Evolutionary conservation across 2,113 vertebrate species (phyloP).

Genomic region (Clinocottus analis): DNA sequence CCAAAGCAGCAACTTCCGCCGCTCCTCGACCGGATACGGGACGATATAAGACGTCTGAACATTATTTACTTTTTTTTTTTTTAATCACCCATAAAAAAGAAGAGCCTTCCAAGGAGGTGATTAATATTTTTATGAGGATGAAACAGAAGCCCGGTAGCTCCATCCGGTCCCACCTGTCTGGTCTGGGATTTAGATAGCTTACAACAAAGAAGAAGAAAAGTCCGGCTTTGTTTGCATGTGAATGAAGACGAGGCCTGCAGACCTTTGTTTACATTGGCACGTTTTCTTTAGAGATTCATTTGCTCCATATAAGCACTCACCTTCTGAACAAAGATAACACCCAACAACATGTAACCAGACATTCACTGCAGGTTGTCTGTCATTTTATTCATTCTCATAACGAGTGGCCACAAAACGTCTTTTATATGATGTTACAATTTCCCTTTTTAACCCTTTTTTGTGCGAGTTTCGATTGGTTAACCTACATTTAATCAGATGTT

Average conservation of each 20-base stretch:
- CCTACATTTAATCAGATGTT: no score
- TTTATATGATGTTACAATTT: neutral
- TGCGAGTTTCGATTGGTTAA: no score
- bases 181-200: neutral
- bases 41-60: neutral
- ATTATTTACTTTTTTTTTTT: neutral
- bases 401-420: no score
- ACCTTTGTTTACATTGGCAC: constrained; percentile 33
- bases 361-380: no score
- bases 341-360: neutral
- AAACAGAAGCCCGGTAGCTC: neutral
- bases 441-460: neutral
- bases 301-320: constrained; percentile 16
- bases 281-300: constrained; percentile 20
- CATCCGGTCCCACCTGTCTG: constrained; percentile 14
- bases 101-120: neutral
- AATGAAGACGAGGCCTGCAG: constrained; percentile 12
- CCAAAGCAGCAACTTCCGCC: constrained; percentile 4
- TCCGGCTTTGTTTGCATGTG: constrained; percentile 12
- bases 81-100: neutral
- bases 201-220: neutral
- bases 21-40: neutral
- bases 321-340: constrained; percentile 9
- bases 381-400: constrained; percentile 12
- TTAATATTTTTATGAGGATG: neutral